Evolutionary conservation across 2,113 vertebrate species (phyloP), one percentile per base, ranked within the genome.

Genomic region (Rhea americana): DNA sequence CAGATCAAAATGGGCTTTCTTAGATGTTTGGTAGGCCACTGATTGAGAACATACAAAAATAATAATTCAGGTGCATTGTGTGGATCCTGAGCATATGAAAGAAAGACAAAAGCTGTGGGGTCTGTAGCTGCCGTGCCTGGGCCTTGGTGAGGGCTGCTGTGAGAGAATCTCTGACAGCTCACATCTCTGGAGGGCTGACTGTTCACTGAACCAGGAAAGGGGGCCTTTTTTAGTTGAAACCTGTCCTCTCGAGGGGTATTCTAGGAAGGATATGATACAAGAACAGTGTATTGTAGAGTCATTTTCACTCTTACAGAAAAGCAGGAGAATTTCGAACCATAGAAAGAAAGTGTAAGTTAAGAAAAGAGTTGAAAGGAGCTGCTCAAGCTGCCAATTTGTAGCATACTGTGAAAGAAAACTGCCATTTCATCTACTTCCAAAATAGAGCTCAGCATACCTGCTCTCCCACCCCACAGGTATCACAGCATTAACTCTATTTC

Each of bases 51-150:
- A 66, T 8, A 35, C 20, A 32, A 41, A 80, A 59, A 50, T 17
- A 26, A 18, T 2, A 37, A 13, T 30, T 39, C 50, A 48, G 32
- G 24, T 9, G 43, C 56, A 8, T 13, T 62, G 16, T 22, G 39
- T 56, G 51, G 48, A n/a, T 41, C n/a, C 32, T 21, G 37, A 28
- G 8, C 28, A n/a, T 24, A 12, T 7, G n/a, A 28, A 75, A 21
- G 25, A 55, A 75, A 50, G 15, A 20, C 50, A 56, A n/a, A 65
- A 37, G 56, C 30, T 3, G 7, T 14, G 51, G 47, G 26, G 25
- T 85, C 18, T 74, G 41, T 43, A 2, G 0, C 19, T 74, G 61
- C 37, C 12, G 12, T 0, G 1, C 7, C 35, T 11, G 30, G 66
- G 35, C 37, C 47, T 68, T 56, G n/a, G 18, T 0, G 1, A 43